phyloP scores from a whole-genome alignment of 2,888 invertebrate species.

The Rhagophthalmus giganteus region DNA sequence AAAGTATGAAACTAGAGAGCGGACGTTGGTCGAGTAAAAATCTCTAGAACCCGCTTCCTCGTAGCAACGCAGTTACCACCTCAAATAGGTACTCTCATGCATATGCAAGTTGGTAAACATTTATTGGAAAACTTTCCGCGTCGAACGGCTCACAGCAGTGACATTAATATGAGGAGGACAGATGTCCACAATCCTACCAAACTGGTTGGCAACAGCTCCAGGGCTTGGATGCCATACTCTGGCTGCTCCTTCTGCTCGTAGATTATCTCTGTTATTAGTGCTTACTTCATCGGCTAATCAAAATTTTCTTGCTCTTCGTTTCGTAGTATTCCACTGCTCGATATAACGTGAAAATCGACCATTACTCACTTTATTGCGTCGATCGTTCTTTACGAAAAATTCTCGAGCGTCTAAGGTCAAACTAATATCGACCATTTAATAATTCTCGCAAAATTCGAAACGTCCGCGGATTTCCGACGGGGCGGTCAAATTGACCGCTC shows the following conservation, averaged over 20 bases:
- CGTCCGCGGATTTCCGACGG: no score
- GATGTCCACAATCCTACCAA: conserved; percentile 65
- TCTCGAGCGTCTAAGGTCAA: no score
- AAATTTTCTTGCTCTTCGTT: conserved; percentile 13
- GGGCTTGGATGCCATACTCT: conserved; percentile 45
- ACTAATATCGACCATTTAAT: no score
- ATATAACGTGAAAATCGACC: no score
- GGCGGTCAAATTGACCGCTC: no score
- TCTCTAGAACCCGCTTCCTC: conserved; percentile 36
- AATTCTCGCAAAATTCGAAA: no score
- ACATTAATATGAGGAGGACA: conserved; percentile 65
- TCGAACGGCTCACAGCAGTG: conserved; percentile 45
- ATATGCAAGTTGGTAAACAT: conserved; percentile 49
- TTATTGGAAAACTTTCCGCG: conserved; percentile 50
- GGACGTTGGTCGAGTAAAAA: conserved; percentile 22
- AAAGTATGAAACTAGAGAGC: conserved; percentile 29
- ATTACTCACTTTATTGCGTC: no score
- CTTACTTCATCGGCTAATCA: conserved; percentile 29
- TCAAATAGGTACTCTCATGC: conserved; percentile 43
- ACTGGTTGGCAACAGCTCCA: conserved; percentile 60
- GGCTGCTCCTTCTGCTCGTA: conserved; percentile 27
- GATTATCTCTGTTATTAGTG: conserved; percentile 26
- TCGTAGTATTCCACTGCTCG: not conserved
- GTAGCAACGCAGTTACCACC: conserved; percentile 40
- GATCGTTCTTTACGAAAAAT: no score